Conservation (phyloP, 2,113 vertebrate species). For the crab-eating macaque (Macaca fascicularis) region DNA sequence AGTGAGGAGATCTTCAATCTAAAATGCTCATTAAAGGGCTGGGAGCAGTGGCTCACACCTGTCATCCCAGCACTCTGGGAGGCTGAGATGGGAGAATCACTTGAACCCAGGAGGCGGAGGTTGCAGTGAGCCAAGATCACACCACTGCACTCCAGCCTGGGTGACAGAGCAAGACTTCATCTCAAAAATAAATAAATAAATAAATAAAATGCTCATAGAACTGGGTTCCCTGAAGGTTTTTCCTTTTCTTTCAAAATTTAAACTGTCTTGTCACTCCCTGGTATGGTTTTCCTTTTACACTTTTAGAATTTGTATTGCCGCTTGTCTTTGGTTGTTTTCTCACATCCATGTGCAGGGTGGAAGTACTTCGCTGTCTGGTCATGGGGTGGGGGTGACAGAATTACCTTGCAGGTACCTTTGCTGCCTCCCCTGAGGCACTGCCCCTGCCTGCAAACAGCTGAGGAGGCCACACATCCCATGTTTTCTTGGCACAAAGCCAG, state of each 20-base stretch:
- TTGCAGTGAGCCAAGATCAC: not conserved
- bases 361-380: no score
- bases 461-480: not conserved
- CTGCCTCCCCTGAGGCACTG: rapidly evolving
- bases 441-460: not conserved
- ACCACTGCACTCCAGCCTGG: not conserved
- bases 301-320: not conserved
- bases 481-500: not conserved
- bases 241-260: not conserved
- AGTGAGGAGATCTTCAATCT: not conserved
- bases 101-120: not conserved
- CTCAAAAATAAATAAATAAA: not conserved
- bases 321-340: not conserved
- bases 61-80: not conserved
- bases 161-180: not conserved
- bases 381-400: no score
- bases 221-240: not conserved
- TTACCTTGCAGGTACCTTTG: rapidly evolving
- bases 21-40: not conserved
- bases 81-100: not conserved
- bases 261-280: not conserved
- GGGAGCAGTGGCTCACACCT: not conserved
- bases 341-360: not conserved
- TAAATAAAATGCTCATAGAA: not conserved
- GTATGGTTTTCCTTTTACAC: not conserved